Evolutionary conservation across 2,797 vertebrate genomes (phyloP), one percentile per base, ranked within the genome.

Genomic region (Rhodeus uyekii): DNA sequence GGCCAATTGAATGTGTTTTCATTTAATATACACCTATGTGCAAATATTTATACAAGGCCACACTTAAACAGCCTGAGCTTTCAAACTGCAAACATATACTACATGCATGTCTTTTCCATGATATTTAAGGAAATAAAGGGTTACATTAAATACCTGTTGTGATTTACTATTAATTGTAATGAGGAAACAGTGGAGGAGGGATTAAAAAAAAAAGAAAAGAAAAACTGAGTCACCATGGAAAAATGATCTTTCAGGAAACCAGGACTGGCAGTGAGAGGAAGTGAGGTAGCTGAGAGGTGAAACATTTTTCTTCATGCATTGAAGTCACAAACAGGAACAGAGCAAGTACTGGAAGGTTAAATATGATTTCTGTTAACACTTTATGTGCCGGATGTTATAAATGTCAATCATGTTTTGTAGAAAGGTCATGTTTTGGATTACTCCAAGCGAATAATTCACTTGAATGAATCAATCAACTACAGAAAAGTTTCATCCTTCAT

Each of bases 291-390:
- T 3, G 39, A 69, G 73, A 67, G 79, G 82, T 79, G 74, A 78
- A 84, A 73, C 60, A 16, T 84, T 19, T 79, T 78, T 65, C 42
- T 81, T 73, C 65, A 76, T 80, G 50, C 64, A 72, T 27, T 82
- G 61, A 67, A 82, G 68, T 69, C 61, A 77, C 82, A 83, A 87
- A 85, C 83, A 78, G 83, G 86, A 87, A 85, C 53, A 34, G 55
- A 76, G 69, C 50, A 53, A 34, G 71, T 55, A 19, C 74, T 69
- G 39, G 67, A 60, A 78, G 48, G 78, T 86, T 83, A 77, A 83
- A 76, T 60, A 76, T 29, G 60, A 64, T 77, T 83, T 7, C 63
- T 34, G 63, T 53, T 38, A 69, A 75, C 13, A 19, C 48, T 84
- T 61, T 75, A 29, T 64, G 18, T 27, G 12, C 36, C 60, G 32